Base-by-base conservation (phyloP, 2,113 vertebrate genomes). In the Dolichotis patagonum region DNA sequence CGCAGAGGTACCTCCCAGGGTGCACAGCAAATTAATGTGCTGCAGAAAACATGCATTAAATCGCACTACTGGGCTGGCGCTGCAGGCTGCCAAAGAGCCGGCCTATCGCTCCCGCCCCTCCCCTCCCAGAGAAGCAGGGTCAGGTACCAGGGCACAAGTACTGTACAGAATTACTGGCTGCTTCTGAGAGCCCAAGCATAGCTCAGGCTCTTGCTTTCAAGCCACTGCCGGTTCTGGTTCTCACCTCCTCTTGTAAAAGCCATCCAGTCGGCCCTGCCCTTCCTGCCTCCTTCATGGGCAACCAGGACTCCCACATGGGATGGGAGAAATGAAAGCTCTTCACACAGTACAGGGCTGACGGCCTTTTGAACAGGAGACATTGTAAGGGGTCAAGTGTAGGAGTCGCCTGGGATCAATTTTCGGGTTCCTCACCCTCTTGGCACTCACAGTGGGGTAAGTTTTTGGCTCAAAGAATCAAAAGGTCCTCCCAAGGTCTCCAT, bases 1-100 rank as follows among this genome's bases (percentile, higher is more conserved):
- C 9, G 7, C 89, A 80, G 96, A 83, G 90, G 73, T 56, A 91
- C 90, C 90, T 95, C 92, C 96, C 63, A 32, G 84, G 43, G 95
- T 84, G 95, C 89, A 7, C 5, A 7, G 95, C 94, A 94, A 97
- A 95, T 96, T 60, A 82, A 98, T 62, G 89, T 56, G 94, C 95
- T 84, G 75, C 87, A 67, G 95, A 95, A 71, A 97, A 96, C 69
- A 92, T 0, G 22, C 91, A 62, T 92, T 96, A 87, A 90, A 93
- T 94, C 2, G 16, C 11, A 1, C 82, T 30, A 84, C 73, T 84
- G 60, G 67, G 93, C 95, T 16, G n/a, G 71, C 7, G 0, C 93
- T 0, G 67, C 30, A 1, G 86, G 93, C 89, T 80, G 38, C 73
- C 30, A 9, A 26, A 35, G 38, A 13, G 0, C 38, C 38, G 3